Conservation (phyloP, 2,113 vertebrate genomes). For the Chionomys nivalis region DNA sequence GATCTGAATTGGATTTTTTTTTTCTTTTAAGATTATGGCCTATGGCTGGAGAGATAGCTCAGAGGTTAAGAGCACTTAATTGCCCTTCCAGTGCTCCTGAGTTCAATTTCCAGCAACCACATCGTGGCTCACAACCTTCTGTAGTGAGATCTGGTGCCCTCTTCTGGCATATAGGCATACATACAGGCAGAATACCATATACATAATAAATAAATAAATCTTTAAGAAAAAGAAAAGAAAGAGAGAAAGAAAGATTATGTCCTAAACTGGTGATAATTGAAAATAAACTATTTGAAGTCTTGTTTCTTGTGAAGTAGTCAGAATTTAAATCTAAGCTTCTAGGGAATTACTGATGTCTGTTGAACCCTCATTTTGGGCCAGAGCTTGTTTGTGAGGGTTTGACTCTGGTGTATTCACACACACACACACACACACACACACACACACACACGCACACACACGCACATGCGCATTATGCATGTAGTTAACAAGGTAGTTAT, state of each 20-base stretch:
- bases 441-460: too few species aligned
- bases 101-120: too few species aligned
- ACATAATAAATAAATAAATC: too few species aligned
- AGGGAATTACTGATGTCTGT: not conserved
- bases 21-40: conserved; percentile 37
- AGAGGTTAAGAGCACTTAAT: too few species aligned
- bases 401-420: not conserved
- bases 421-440: too few species aligned
- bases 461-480: not conserved
- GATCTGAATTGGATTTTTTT: conserved; percentile 14
- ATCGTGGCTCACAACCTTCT: too few species aligned
- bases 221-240: too few species aligned
- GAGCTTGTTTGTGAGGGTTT: not conserved
- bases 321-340: conserved; percentile 48
- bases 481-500: not conserved
- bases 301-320: conserved; percentile 15
- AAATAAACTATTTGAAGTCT: conserved; percentile 15
- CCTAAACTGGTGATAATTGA: conserved; percentile 12
- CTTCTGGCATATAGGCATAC: too few species aligned
- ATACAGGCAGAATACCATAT: too few species aligned
- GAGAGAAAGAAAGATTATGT: not conserved
- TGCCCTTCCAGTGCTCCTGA: too few species aligned
- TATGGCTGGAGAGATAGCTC: too few species aligned
- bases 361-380: conserved; percentile 11
- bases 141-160: too few species aligned